Base-by-base conservation (phyloP, 2,888 invertebrate species). In the Drosophila kanekoi region DNA sequence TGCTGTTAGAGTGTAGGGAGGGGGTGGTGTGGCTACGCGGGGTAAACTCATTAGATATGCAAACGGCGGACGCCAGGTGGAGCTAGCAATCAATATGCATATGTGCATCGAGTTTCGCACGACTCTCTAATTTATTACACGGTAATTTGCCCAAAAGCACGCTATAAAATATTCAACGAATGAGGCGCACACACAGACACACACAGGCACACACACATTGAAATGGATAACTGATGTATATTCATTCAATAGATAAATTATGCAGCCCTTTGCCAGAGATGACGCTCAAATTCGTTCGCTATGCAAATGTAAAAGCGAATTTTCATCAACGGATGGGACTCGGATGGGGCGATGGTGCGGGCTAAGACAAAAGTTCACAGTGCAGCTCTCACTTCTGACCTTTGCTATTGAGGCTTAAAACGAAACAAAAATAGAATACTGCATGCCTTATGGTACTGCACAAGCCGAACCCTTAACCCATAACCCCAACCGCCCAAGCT, bases 91-190 rank as follows among this genome's bases (percentile, higher is more conserved):
- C 63, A 59, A 67, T 72, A 60, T 79, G 77, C 71, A 77, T 60
- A 71, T 71, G 59, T 79, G 54, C 64, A 67, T 52, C 43, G 48
- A 53, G 38, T 61, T 68, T 77, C 45, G 44, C 56, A 52, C 33
- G 47, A 35, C 38, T 51, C 64, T 65, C 82, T 67, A 67, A 87
- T 87, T 79, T 83, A 83, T 87, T 65, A 62, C 70, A 61, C 68
- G 69, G 64, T 66, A 85, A 86, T 82, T 82, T 72, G 67, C 73
- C 82, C 82, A 85, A 87, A 86, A 88, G 86, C 71, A 69, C 54
- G 73, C 88, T 67, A 79, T 88, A 66, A 83, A 87, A 85, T 86
- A 83, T 83, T 87, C 86, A 87, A 73, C 47, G 64, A 56, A 54
- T 41, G 41, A 41, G 16, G n/a, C 33, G 13, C 41, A 57, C 51